These are phyloP conservation scores for Cavia aperea DNA, from an alignment of 2,113 vertebrate genomes.

Conservation along the genomic window DNA sequence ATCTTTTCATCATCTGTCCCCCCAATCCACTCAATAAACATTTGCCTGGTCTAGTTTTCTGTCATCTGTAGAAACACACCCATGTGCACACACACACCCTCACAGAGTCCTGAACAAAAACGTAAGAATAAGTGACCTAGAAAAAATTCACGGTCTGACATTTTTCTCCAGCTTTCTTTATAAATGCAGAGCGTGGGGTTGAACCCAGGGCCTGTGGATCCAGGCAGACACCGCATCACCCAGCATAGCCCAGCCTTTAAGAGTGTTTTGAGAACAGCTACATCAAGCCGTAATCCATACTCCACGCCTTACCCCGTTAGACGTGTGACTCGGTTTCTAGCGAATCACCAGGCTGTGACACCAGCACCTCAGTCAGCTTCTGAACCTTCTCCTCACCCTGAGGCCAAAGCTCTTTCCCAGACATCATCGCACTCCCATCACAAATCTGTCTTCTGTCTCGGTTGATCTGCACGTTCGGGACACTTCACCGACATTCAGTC, in stretches of 20 bases:
- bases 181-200: background rate
- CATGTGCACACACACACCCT: background rate
- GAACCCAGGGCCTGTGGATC: background rate
- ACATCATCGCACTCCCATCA: background rate
- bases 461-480: background rate
- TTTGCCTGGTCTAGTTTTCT: background rate
- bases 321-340: background rate
- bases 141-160: background rate
- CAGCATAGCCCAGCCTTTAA: background rate
- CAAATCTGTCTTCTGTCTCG: background rate
- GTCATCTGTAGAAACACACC: background rate
- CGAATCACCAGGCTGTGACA: background rate
- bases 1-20: too few relatives aligned
- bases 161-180: background rate
- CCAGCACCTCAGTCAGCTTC: background rate
- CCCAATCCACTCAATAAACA: background rate
- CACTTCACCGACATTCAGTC: background rate
- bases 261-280: background rate
- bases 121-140: background rate
- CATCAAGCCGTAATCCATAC: background rate
- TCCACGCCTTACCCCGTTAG: background rate
- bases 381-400: background rate
- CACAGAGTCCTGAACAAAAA: background rate
- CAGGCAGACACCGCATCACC: background rate
- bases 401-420: background rate